These are phyloP conservation scores for Rhynchonema sp. DNA, from an alignment of 2,888 invertebrate species.

Conservation along the genomic window DNA sequence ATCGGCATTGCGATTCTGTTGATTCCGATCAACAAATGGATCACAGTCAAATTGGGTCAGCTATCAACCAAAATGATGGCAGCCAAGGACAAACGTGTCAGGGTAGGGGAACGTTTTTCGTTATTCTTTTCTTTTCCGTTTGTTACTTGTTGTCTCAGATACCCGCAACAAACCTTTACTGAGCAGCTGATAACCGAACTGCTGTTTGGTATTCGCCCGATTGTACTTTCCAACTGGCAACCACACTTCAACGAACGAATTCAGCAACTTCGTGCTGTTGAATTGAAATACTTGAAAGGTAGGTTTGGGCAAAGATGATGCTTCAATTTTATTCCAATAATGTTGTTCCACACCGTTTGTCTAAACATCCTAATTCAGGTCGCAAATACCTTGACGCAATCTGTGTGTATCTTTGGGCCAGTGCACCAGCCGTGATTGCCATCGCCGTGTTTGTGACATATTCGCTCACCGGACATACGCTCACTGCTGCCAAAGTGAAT, in stretches of 20 bases:
- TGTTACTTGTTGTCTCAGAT: neutral
- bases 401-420: conserved; percentile 96
- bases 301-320: no score
- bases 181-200: conserved; percentile 59
- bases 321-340: no score
- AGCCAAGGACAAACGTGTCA: conserved; percentile 70
- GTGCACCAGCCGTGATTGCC: conserved; percentile 71
- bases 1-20: conserved; percentile 61
- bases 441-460: conserved; percentile 40
- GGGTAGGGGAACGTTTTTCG: conserved; percentile 33
- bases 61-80: conserved; percentile 70
- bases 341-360: no score
- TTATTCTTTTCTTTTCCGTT: neutral
- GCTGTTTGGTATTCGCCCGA: conserved; percentile 61
- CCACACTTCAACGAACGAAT: no score
- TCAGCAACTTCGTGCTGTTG: no score
- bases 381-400: conserved; percentile 88
- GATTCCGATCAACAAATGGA: conserved; percentile 72
- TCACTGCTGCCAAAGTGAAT: conserved; percentile 9
- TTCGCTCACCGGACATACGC: conserved; percentile 43
- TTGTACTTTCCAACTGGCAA: conserved; percentile 87
- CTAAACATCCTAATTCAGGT: conserved; percentile 30
- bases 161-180: conserved; percentile 7
- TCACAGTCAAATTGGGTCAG: conserved; percentile 66
- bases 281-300: no score